Conservation (phyloP, 2,113 vertebrate genomes). For the Halcyon senegalensis region DNA sequence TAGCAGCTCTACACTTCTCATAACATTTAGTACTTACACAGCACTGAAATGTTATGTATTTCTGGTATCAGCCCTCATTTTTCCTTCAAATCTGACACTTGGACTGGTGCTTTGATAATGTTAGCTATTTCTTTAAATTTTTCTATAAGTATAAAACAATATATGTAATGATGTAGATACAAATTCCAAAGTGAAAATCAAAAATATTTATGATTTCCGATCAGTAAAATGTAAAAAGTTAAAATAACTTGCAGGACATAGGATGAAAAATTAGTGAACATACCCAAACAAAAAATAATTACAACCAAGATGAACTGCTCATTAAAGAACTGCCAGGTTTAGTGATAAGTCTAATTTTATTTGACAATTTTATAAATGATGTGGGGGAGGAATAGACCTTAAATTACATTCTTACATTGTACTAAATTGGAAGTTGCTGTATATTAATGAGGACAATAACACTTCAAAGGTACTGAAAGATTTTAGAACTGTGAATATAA, state of each 20-base stretch:
- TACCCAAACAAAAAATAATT: slow-evolving; percentile 51
- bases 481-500: slow-evolving; percentile 24
- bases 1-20: neutral
- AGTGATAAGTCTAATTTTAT: slow-evolving; percentile 62
- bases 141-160: neutral
- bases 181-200: neutral
- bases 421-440: slow-evolving; percentile 34
- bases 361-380: slow-evolving; percentile 59
- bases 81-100: neutral
- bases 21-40: neutral
- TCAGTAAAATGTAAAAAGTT: neutral
- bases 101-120: no score
- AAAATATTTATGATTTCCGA: neutral
- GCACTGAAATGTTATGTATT: neutral
- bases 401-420: slow-evolving; percentile 32
- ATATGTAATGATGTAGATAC: neutral
- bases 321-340: slow-evolving; percentile 50
- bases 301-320: slow-evolving; percentile 39
- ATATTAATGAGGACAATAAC: slow-evolving; percentile 55
- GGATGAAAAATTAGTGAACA: slow-evolving; percentile 16
- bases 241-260: neutral
- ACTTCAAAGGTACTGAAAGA: slow-evolving; percentile 35
- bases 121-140: neutral
- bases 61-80: neutral
- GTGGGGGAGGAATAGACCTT: slow-evolving; percentile 15